These are phyloP conservation scores for Misgurnus mizolepis DNA, from an alignment of 2,113 vertebrate genomes.

Conservation along the genomic window DNA sequence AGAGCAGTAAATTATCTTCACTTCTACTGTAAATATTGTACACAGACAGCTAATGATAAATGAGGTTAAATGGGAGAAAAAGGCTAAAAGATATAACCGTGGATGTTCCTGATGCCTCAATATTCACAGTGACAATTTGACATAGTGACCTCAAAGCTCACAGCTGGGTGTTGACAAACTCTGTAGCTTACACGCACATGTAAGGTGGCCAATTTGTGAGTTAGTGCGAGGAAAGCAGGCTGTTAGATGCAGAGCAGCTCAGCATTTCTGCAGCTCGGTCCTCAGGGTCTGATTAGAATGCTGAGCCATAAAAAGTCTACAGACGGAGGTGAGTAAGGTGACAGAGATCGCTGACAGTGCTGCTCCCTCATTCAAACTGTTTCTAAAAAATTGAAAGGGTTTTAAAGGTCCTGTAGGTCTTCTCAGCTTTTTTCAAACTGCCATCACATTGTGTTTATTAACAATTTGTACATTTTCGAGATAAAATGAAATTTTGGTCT, in stretches of 20 bases:
- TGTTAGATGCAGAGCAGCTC: neutral
- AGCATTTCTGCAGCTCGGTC: neutral
- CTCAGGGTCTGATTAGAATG: slow-evolving; percentile 41
- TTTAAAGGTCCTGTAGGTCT: neutral
- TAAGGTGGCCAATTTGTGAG: neutral
- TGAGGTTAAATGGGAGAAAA: neutral
- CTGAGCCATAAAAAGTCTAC: slow-evolving; percentile 20
- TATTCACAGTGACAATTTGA: slow-evolving; percentile 8
- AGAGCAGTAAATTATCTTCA: slow-evolving; percentile 23
- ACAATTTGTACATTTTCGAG: no score
- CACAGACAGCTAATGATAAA: slow-evolving; percentile 9
- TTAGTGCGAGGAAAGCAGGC: neutral
- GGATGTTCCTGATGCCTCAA: neutral
- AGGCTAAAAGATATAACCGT: neutral
- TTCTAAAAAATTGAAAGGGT: neutral
- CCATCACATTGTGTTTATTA: neutral
- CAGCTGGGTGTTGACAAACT: neutral
- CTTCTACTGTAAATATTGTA: slow-evolving; percentile 12
- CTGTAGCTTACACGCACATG: neutral
- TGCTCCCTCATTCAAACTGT: neutral
- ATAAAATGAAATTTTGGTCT: no score
- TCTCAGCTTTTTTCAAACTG: neutral
- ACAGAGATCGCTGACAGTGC: neutral
- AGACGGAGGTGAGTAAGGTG: slow-evolving; percentile 17
- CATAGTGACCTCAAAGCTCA: neutral